Evolutionary conservation across 2,113 vertebrate genomes (phyloP).

Genomic region (Apistogramma diplotaenia): DNA sequence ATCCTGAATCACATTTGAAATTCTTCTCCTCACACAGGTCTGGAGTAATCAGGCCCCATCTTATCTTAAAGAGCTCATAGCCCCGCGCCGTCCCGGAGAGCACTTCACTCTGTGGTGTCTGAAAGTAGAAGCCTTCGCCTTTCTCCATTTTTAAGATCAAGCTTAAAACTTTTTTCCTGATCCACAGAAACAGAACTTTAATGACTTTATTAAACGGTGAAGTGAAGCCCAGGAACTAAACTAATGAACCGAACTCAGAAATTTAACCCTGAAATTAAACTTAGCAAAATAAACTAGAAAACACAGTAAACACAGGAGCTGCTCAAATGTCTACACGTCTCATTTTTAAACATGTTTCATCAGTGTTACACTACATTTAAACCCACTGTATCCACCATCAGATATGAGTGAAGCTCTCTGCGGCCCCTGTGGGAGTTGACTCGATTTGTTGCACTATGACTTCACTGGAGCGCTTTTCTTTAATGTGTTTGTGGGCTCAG

Average conservation of each 20-base stretch:
- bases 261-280: not conserved
- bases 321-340: not conserved
- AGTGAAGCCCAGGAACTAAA: too few relatives aligned
- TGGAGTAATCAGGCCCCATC: too few relatives aligned
- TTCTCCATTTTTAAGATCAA: too few relatives aligned
- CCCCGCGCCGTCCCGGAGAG: too few relatives aligned
- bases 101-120: too few relatives aligned
- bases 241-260: not conserved
- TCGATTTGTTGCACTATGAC: conserved; percentile 2
- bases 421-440: not conserved
- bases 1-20: too few relatives aligned
- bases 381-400: not conserved
- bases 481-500: not conserved
- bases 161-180: too few relatives aligned
- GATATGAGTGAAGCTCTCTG: not conserved
- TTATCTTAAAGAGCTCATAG: too few relatives aligned
- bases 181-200: not conserved
- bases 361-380: not conserved
- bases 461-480: not conserved
- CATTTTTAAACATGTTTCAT: not conserved
- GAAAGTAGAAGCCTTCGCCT: too few relatives aligned
- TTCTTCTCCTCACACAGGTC: too few relatives aligned
- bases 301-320: not conserved
- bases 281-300: not conserved
- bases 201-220: not conserved